These are phyloP conservation scores for Sinotaia quadrata DNA, from an alignment of 2,888 invertebrate genomes.

Conservation along the genomic window DNA sequence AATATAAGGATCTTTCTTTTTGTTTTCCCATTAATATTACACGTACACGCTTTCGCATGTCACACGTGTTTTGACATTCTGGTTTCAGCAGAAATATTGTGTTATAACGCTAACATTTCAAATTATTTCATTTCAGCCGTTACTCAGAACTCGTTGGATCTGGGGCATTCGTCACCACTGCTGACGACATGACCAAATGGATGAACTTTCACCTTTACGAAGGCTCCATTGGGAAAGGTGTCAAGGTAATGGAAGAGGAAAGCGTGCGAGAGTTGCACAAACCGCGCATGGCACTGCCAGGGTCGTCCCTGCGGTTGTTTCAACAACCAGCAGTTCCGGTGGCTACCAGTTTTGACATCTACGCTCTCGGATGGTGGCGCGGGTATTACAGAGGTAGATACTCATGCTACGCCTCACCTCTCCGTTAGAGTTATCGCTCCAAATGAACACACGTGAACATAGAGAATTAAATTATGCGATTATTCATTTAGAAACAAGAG, in stretches of 20 bases:
- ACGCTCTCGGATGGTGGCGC: conserved; percentile 63
- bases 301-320: conserved; percentile 37
- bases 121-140: conserved; percentile 43
- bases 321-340: conserved; percentile 54
- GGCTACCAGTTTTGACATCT: conserved; percentile 46
- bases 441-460: too few species aligned
- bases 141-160: conserved; percentile 63
- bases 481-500: too few species aligned
- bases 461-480: too few species aligned
- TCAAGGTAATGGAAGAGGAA: conserved; percentile 40
- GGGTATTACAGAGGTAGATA: conserved; percentile 67
- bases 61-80: too few species aligned
- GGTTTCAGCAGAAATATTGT: too few species aligned
- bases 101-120: too few species aligned
- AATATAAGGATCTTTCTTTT: too few species aligned
- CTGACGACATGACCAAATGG: conserved; percentile 67
- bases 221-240: conserved; percentile 40
- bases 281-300: conserved; percentile 41
- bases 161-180: conserved; percentile 62
- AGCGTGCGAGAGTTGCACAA: conserved; percentile 49
- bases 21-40: too few species aligned
- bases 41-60: too few species aligned
- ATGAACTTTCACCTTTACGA: conserved; percentile 58
- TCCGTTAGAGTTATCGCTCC: too few species aligned
- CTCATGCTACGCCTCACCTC: too few species aligned